phyloP scores from a whole-genome alignment of 1,140 invertebrate genomes.

The Proctacanthus coquilletti region DNA sequence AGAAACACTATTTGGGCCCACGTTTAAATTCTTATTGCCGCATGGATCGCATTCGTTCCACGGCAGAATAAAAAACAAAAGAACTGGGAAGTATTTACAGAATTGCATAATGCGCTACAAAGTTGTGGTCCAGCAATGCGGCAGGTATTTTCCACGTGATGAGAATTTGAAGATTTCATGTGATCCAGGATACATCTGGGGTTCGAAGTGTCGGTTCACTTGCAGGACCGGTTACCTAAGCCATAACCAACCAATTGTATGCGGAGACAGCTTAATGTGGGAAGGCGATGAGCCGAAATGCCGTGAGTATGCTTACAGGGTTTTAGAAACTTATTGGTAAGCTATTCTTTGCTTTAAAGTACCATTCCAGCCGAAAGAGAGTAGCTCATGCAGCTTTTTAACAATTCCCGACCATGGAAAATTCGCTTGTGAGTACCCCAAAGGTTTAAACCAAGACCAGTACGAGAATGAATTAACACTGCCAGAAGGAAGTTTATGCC shows the following conservation, averaged over 20 bases:
- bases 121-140: constrained; percentile 1
- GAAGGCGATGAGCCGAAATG: constrained; percentile 2
- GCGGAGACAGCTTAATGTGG: constrained; percentile 3
- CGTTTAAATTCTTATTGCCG: constrained; percentile 2
- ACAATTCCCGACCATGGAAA: background rate
- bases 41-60: constrained; percentile 1
- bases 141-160: background rate
- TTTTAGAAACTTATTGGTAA: constrained; percentile 2
- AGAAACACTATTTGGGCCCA: constrained; percentile 3
- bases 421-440: background rate
- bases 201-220: constrained; percentile 2
- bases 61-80: constrained; percentile 1
- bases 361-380: background rate
- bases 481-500: background rate
- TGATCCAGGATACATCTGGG: background rate
- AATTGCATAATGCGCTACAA: constrained; percentile 2
- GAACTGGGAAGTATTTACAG: background rate
- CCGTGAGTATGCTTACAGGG: background rate
- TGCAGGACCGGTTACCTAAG: constrained; percentile 1
- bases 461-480: background rate
- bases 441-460: background rate
- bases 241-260: background rate
- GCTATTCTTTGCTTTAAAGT: background rate
- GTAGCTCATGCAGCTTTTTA: background rate
- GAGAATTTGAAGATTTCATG: constrained; percentile 1